Evolutionary conservation across 2,797 vertebrate genomes (phyloP).

Genomic region (Sebastes hopkinsi): DNA sequence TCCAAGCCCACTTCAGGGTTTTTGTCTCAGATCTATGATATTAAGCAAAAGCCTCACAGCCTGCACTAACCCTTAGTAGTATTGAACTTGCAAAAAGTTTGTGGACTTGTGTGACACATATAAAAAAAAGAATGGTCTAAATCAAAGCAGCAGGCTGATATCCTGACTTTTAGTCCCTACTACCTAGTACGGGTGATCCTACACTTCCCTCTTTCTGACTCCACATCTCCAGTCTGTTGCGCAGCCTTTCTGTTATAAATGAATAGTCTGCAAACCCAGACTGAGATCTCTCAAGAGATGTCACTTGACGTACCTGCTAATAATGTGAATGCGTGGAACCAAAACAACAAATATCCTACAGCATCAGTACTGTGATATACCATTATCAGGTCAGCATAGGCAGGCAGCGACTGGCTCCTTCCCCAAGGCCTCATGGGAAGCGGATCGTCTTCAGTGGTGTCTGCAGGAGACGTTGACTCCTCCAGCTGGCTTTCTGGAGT

Average conservation of each 20-base stretch:
- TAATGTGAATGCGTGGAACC: neutral
- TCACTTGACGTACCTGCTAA: neutral
- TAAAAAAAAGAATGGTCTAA: neutral
- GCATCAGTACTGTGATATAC: slow-evolving; percentile 34
- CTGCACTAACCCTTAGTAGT: neutral
- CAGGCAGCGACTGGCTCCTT: slow-evolving; percentile 78
- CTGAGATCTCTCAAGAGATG: neutral
- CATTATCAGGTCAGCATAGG: slow-evolving; percentile 78
- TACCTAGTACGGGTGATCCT: neutral
- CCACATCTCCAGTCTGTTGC: neutral
- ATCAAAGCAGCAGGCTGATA: neutral
- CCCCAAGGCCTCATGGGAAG: slow-evolving; percentile 76
- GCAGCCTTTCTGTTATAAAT: neutral
- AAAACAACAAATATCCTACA: neutral
- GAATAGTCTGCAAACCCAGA: neutral
- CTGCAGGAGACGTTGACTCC: slow-evolving; percentile 67
- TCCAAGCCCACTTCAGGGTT: too few species aligned
- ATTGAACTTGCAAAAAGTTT: neutral
- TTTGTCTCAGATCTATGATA: neutral
- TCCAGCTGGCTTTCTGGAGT: slow-evolving; percentile 76
- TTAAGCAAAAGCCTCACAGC: neutral
- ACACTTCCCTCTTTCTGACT: neutral
- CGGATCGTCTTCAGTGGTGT: slow-evolving; percentile 72
- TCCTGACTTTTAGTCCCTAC: neutral
- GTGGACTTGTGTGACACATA: neutral